Evolutionary conservation across 53 echinoderm and acorn worm species (phyloP).

Genomic region (Hippasteria phrygiana): DNA sequence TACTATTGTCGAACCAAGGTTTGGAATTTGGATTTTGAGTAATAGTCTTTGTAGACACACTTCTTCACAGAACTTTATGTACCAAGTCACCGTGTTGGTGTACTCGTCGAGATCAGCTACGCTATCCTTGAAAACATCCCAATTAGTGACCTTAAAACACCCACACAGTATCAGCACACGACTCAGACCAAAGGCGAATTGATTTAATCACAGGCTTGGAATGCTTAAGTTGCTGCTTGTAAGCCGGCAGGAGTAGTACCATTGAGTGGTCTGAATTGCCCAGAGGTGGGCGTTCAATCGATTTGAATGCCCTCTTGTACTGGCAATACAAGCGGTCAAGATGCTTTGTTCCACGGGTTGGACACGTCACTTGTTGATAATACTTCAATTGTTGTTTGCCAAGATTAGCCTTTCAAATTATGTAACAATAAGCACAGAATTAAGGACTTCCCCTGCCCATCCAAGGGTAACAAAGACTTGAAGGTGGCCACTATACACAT

Average conservation of each 20-base stretch:
- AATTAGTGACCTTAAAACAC: too few species aligned
- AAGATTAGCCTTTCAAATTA: conserved; percentile 33
- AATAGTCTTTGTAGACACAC: conserved; percentile 48
- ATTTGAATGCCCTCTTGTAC: conserved; percentile 29
- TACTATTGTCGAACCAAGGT: conserved; percentile 42
- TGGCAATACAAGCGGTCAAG: conserved; percentile 34
- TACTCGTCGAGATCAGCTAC: conserved; percentile 38
- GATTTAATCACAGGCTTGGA: conserved; percentile 16
- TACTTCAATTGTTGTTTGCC: conserved; percentile 24
- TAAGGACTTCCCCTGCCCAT: too few species aligned
- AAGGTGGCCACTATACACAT: too few species aligned
- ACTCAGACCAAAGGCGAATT: too few species aligned
- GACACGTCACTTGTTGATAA: conserved; percentile 37
- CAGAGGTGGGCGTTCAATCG: conserved; percentile 37
- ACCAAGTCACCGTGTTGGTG: conserved; percentile 33
- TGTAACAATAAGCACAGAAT: too few species aligned
- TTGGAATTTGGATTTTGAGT: conserved; percentile 57
- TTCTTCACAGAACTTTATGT: conserved; percentile 56
- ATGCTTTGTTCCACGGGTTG: conserved; percentile 35
- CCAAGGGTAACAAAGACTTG: too few species aligned
- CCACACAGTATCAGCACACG: too few species aligned
- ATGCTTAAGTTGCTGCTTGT: conserved; percentile 47
- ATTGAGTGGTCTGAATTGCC: conserved; percentile 42
- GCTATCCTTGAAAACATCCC: conserved; percentile 23
- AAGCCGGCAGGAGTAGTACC: conserved; percentile 30